phyloP scores from a whole-genome alignment of 2,797 vertebrate genomes.

The Gastrophryne carolinensis region DNA sequence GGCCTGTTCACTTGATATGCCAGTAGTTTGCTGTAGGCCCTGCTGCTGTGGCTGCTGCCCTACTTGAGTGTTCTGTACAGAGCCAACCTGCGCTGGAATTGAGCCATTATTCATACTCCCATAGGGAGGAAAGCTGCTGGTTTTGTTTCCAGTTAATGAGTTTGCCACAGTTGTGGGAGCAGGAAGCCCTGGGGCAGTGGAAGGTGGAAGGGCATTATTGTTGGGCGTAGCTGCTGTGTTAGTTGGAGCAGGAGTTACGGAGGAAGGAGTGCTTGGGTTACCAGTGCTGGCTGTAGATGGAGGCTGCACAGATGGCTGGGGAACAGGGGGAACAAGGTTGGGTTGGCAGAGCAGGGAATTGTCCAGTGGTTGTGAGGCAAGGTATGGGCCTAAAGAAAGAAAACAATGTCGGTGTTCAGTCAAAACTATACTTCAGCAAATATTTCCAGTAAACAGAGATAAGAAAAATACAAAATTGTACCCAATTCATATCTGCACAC shows the following conservation, averaged over 20 bases:
- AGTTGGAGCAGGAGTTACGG: constrained; percentile 65
- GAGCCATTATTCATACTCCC: constrained; percentile 73
- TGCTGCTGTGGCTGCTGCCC: constrained; percentile 76
- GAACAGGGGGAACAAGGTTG: constrained; percentile 73
- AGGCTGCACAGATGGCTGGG: constrained; percentile 76
- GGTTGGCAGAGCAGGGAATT: constrained; percentile 88
- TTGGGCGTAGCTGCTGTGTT: constrained; percentile 56
- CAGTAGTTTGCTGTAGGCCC: constrained; percentile 69
- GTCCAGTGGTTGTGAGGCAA: constrained; percentile 92
- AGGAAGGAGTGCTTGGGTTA: constrained; percentile 71
- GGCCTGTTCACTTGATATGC: constrained; percentile 73
- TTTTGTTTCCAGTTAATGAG: constrained; percentile 78
- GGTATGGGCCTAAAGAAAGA: constrained; percentile 85
- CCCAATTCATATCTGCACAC: constrained; percentile 95
- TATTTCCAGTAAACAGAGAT: not conserved
- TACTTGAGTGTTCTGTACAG: constrained; percentile 79
- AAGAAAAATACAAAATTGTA: constrained; percentile 57
- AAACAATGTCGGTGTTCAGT: not conserved
- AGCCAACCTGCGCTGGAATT: constrained; percentile 69
- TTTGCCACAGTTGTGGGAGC: constrained; percentile 67
- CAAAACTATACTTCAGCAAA: too few species aligned
- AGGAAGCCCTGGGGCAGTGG: constrained; percentile 69
- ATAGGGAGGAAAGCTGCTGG: constrained; percentile 84
- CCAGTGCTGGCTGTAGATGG: constrained; percentile 63
- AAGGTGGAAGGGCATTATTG: constrained; percentile 71